Conservation (phyloP, 2,888 invertebrate species). For the Palloptera scutellata region DNA sequence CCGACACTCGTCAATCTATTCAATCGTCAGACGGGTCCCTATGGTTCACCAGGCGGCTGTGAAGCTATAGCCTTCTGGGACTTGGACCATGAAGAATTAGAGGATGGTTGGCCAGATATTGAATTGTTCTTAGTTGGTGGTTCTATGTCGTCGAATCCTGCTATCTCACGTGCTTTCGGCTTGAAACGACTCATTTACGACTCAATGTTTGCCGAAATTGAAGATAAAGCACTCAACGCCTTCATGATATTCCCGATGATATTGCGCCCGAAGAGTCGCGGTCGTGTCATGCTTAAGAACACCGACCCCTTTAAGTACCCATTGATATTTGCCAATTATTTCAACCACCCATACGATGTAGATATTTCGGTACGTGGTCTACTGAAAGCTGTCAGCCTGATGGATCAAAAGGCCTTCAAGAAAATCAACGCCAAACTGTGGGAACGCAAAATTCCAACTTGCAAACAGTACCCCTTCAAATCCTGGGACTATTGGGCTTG, state of each 20-base stretch:
- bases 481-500: slow-evolving; percentile 69
- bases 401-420: slow-evolving; percentile 67
- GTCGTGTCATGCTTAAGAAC: slow-evolving; percentile 71
- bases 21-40: slow-evolving; percentile 62
- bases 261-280: slow-evolving; percentile 75
- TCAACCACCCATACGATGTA: slow-evolving; percentile 71
- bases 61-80: slow-evolving; percentile 73
- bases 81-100: slow-evolving; percentile 67
- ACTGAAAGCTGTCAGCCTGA: slow-evolving; percentile 66
- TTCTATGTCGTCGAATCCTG: slow-evolving; percentile 62
- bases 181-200: slow-evolving; percentile 65
- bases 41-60: slow-evolving; percentile 69
- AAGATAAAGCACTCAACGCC: slow-evolving; percentile 59
- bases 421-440: slow-evolving; percentile 67
- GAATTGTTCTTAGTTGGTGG: slow-evolving; percentile 74
- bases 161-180: slow-evolving; percentile 64
- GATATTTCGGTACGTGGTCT: slow-evolving; percentile 71
- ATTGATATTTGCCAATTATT: slow-evolving; percentile 74
- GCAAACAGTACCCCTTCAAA: slow-evolving; percentile 66
- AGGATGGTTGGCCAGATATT: slow-evolving; percentile 72
- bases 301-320: slow-evolving; percentile 73
- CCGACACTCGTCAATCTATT: slow-evolving; percentile 54
- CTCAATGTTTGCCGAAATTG: slow-evolving; percentile 63
- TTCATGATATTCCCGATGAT: slow-evolving; percentile 72
- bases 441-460: slow-evolving; percentile 70